phyloP scores from a whole-genome alignment of 2,113 vertebrate species.

The Nothoprocta perdicaria region DNA sequence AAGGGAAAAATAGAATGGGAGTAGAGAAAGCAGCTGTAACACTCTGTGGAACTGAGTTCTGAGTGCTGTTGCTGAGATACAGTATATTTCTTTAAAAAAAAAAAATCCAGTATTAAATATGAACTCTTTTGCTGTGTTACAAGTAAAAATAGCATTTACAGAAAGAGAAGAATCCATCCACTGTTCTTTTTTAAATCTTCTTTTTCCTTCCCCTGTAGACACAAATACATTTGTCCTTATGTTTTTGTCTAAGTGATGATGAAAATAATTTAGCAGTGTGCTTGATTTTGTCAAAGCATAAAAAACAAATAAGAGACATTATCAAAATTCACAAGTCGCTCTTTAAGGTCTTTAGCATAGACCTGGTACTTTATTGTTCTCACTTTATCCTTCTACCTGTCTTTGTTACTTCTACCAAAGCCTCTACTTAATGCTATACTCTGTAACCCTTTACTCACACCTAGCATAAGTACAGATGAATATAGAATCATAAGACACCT shows the following conservation, averaged over 20 bases:
- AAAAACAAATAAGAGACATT: background rate
- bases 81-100: background rate
- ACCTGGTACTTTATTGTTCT: background rate
- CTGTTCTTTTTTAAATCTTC: background rate
- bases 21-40: background rate
- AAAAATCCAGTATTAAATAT: background rate
- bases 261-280: background rate
- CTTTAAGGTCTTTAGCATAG: background rate
- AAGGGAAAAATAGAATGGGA: background rate
- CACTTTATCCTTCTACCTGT: background rate
- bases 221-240: background rate
- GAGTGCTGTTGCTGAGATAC: conserved; percentile 47
- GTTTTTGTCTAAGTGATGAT: background rate
- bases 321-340: background rate
- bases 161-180: background rate
- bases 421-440: background rate
- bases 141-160: background rate
- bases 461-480: background rate
- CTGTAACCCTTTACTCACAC: background rate
- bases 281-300: background rate
- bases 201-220: background rate
- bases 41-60: background rate
- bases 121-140: background rate
- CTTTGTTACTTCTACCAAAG: background rate
- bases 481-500: background rate